Evolutionary conservation across 2,888 invertebrate species (phyloP), one percentile per base, ranked within the genome.

Genomic region (Pheosia tremula): DNA sequence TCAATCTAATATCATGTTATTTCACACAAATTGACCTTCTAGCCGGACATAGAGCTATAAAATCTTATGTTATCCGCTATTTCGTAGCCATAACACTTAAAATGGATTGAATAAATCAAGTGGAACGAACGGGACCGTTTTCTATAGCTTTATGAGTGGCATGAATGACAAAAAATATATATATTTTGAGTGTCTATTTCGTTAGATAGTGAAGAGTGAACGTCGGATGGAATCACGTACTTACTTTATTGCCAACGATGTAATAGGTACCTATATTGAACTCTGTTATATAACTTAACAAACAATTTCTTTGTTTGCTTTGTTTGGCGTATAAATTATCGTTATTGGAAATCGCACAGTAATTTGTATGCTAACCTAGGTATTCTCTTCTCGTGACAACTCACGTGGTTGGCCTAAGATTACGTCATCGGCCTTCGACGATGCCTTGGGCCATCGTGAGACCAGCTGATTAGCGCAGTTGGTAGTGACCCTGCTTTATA

Each of bases 141-240:
- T 61, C 58, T 58, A 72, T 59, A 50, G 62, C 24, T 69, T 64
- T 72, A 63, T 57, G 56, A 69, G n/a, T 62, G 43, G 59, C 71
- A 54, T 63, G 61, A 62, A 64, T 62, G 56, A 7, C 47, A 58
- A 62, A 69, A 66, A 70, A 47, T 2, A 1, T 3, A 47, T 54
- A 9, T 10, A n/a, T 50, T 50, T 49, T 50, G 1, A 13, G n/a
- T 24, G 7, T 49, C n/a, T n/a, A 49, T 9, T n/a, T 24, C 24
- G 24, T 24, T 49, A 5, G 36, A 41, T 58, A 38, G 11, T 38
- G 13, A 56, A 57, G 36, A 68, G 6, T 57, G 11, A 50, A 58
- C 54, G 57, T 61, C 49, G 56, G 47, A 49, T 52, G 39, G 36
- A 60, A 58, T 63, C 57, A 57, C 47, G 41, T 43, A 43, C 10